Conservation (phyloP, 1,140 invertebrate species). For the Ceratina australensis region DNA sequence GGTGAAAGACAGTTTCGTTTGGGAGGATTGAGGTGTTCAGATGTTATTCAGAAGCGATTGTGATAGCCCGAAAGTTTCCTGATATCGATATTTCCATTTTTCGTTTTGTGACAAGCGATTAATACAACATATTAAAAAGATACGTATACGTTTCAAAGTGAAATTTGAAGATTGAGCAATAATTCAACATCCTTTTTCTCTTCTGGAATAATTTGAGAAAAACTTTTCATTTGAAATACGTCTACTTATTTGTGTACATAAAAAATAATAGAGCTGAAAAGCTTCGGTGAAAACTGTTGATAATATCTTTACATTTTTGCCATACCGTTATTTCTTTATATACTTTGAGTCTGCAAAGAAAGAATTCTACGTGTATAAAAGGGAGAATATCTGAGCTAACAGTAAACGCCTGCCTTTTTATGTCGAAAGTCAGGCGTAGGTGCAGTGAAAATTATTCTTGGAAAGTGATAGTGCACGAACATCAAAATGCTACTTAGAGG, state of each 20-base stretch:
- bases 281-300: too few species aligned
- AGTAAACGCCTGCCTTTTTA: slow-evolving; percentile 12
- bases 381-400: not conserved
- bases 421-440: not conserved
- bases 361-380: not conserved
- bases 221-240: too few species aligned
- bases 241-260: not conserved
- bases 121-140: not conserved
- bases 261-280: too few species aligned
- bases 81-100: slow-evolving; percentile 7
- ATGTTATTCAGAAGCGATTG: slow-evolving; percentile 17
- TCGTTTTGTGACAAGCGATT: not conserved
- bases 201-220: too few species aligned
- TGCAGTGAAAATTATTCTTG: slow-evolving; percentile 26
- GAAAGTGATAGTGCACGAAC: not conserved
- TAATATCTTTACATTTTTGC: too few species aligned
- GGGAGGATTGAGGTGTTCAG: slow-evolving; percentile 15
- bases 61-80: slow-evolving; percentile 8
- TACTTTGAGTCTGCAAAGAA: too few species aligned
- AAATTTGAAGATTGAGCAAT: not conserved
- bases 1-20: not conserved
- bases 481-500: slow-evolving; percentile 50
- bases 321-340: too few species aligned
- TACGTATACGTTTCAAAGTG: not conserved
- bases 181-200: not conserved